Conservation (phyloP, 2,113 vertebrate species). For the Macroglossus sobrinus region DNA sequence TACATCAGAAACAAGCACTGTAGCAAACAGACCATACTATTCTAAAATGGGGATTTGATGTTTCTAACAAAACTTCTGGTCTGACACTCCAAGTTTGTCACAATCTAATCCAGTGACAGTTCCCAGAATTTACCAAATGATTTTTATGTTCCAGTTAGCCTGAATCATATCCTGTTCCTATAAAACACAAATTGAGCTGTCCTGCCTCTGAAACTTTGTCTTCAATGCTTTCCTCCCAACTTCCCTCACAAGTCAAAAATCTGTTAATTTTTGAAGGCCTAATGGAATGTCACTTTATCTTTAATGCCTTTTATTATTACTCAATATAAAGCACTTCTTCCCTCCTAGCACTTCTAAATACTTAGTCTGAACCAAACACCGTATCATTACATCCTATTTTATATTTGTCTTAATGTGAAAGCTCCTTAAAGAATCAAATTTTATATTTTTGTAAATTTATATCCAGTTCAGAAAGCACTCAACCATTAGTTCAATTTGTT, state of each 20-base stretch:
- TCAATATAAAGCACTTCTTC: neutral
- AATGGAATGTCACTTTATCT: neutral
- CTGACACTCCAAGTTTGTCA: neutral
- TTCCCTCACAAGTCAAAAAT: neutral
- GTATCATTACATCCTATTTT: neutral
- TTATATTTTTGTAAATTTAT: neutral
- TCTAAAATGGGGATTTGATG: neutral
- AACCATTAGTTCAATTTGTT: neutral
- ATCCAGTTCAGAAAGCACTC: neutral
- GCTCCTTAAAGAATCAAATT: neutral
- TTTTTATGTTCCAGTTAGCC: neutral
- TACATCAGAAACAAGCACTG: neutral
- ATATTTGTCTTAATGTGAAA: neutral
- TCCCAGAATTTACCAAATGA: constrained; percentile 26
- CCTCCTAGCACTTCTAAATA: neutral
- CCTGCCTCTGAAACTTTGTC: constrained; percentile 3
- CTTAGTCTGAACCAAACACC: constrained; percentile 3
- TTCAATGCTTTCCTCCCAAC: constrained; percentile 5
- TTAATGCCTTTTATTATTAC: neutral
- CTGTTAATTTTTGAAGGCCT: neutral
- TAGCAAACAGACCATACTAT: neutral
- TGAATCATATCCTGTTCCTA: constrained; percentile 49
- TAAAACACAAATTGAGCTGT: constrained; percentile 46
- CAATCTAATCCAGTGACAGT: neutral
- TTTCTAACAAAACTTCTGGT: neutral